These are phyloP conservation scores for Pseudois nayaur DNA, from an alignment of 2,113 vertebrate genomes.

Conservation along the genomic window DNA sequence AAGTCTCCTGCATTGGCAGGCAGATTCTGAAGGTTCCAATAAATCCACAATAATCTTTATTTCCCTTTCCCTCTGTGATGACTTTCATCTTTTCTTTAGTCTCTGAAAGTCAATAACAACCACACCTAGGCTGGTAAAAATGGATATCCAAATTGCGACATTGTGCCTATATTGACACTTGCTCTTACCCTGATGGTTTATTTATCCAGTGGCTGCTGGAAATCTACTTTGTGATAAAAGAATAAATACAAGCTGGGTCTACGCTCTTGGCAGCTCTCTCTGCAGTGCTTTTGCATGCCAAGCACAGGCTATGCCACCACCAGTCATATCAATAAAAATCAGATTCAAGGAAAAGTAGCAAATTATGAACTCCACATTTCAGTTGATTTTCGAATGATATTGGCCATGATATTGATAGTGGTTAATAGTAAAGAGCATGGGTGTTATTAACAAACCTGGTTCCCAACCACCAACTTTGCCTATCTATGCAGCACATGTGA, in stretches of 20 bases:
- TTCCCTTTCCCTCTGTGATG: neutral
- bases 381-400: neutral
- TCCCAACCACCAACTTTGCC: neutral
- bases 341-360: neutral
- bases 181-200: neutral
- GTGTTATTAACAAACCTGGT: neutral
- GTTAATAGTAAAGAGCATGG: neutral
- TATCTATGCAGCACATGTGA: neutral
- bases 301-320: neutral
- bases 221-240: neutral
- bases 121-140: neutral
- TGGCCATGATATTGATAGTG: neutral
- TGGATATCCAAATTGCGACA: neutral
- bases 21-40: neutral
- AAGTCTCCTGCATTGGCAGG: neutral
- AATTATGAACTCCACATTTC: neutral
- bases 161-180: neutral
- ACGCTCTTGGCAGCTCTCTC: neutral
- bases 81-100: neutral
- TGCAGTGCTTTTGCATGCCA: neutral
- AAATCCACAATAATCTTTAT: neutral
- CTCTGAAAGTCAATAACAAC: neutral
- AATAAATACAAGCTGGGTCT: neutral
- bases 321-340: constrained; percentile 8
- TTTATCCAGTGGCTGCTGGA: neutral